These are phyloP conservation scores for Perca fluviatilis DNA, from an alignment of 2,113 vertebrate species.

Conservation along the genomic window DNA sequence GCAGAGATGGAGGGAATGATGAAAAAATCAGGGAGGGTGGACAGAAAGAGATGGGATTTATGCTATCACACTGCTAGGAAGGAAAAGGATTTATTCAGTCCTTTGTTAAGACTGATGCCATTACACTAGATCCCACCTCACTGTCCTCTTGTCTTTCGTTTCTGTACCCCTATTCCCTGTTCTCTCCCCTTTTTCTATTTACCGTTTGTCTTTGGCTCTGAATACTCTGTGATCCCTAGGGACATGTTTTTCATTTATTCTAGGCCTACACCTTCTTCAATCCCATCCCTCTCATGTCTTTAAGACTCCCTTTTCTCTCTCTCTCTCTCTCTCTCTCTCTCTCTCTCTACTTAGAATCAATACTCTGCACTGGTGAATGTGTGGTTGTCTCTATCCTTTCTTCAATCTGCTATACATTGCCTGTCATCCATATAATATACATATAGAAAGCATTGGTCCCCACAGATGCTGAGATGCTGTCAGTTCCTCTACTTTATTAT, in stretches of 20 bases:
- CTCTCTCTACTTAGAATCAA: slow-evolving; percentile 20
- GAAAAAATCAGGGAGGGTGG: slow-evolving; percentile 1
- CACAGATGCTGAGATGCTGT: slow-evolving; percentile 28
- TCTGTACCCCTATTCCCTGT: slow-evolving; percentile 20
- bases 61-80: slow-evolving; percentile 51
- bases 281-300: slow-evolving; percentile 24
- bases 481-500: slow-evolving; percentile 37
- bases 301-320: background rate
- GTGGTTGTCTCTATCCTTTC: slow-evolving; percentile 22
- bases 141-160: slow-evolving; percentile 10
- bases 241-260: slow-evolving; percentile 62
- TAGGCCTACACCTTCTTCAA: slow-evolving; percentile 40
- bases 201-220: slow-evolving; percentile 53
- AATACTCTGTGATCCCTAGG: slow-evolving; percentile 36
- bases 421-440: slow-evolving; percentile 21
- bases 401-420: slow-evolving; percentile 11
- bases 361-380: slow-evolving; percentile 11
- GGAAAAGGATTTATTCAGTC: slow-evolving; percentile 48
- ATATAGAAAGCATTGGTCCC: slow-evolving; percentile 19
- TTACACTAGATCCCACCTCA: slow-evolving; percentile 39
- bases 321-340: no score
- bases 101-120: slow-evolving; percentile 63
- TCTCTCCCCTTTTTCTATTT: slow-evolving; percentile 48
- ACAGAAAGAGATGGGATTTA: slow-evolving; percentile 62
- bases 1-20: slow-evolving; percentile 39